These are phyloP conservation scores for Aratinga solstitialis DNA, from an alignment of 2,797 vertebrate genomes.

Conservation along the genomic window DNA sequence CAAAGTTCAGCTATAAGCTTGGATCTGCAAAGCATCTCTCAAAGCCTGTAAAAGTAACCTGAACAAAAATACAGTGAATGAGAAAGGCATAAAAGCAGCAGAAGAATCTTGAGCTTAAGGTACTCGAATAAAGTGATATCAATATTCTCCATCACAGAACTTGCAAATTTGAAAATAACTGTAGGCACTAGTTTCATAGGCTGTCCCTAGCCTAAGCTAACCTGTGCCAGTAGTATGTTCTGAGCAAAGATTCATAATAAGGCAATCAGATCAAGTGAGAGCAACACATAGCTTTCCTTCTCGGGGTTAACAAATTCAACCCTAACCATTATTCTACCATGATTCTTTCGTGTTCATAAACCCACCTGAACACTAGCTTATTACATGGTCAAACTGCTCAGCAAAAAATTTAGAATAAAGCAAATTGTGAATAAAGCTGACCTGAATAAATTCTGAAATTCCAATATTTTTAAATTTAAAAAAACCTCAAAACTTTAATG, in stretches of 20 bases:
- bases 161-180: not conserved
- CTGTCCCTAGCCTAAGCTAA: not conserved
- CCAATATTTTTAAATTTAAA: accelerated
- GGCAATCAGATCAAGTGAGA: not conserved
- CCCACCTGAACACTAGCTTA: not conserved
- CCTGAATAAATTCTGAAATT: not conserved
- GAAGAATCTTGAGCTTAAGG: not conserved
- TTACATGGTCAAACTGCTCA: not conserved
- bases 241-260: not conserved
- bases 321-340: not conserved
- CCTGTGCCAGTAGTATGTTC: not conserved
- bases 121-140: not conserved
- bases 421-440: not conserved
- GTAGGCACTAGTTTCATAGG: not conserved
- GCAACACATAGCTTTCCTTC: not conserved
- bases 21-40: not conserved
- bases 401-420: not conserved
- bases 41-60: not conserved
- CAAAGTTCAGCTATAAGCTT: conserved; percentile 14
- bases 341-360: not conserved
- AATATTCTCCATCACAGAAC: not conserved
- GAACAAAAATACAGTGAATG: not conserved
- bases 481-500: accelerated
- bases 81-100: not conserved
- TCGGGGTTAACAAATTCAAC: not conserved